Evolutionary conservation across 92 coral and sea anemone species (phyloP), one percentile per base, ranked within the genome.

Genomic region (Anthopleura xanthogrammica): DNA sequence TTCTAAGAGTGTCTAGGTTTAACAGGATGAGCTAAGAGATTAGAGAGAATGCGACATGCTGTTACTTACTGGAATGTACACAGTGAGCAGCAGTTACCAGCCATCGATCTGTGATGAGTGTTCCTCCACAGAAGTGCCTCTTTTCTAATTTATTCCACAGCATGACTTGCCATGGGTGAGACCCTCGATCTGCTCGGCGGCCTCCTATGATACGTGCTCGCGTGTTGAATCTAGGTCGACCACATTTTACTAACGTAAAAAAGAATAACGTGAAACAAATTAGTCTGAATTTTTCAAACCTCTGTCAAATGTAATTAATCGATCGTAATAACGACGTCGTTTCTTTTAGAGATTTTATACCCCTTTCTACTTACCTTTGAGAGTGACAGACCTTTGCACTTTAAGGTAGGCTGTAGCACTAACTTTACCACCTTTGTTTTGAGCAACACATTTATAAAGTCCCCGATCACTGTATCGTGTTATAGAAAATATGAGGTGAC

Each of bases 31-130:
- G 36, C 36, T 29, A 29, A 29, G 1, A 29, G 36, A 29, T 29
- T 29, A 29, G 1, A 29, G 0, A 29, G 36, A 29, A 29, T 29
- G 36, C 36, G 36, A 29, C 36, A 29, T 29, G 36, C 36, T 29
- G 36, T 29, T 20, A 76, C 97, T 93, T 80, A 93, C 95, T 58
- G 40, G 23, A 17, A 3, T 62, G 70, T 3, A 97, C 85, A 76
- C 98, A 97, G 80, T 96, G 99, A 0, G 99, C 99, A 24, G 99
- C 99, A 17, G 98, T 96, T 10, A 96, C 91, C 23, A 91, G 81
- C 98, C 98, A 96, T 79, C 91, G 79, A 36, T 87, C 87, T 12
- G 97, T 79, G 29, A 96, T 83, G 60, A 96, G 92, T 19, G 93
- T 89, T 43, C 92, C 99, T 3, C 98, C 99, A 77, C 99, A 96